Evolutionary conservation across 2,113 vertebrate genomes (phyloP).

Genomic region (Chauna torquata): DNA sequence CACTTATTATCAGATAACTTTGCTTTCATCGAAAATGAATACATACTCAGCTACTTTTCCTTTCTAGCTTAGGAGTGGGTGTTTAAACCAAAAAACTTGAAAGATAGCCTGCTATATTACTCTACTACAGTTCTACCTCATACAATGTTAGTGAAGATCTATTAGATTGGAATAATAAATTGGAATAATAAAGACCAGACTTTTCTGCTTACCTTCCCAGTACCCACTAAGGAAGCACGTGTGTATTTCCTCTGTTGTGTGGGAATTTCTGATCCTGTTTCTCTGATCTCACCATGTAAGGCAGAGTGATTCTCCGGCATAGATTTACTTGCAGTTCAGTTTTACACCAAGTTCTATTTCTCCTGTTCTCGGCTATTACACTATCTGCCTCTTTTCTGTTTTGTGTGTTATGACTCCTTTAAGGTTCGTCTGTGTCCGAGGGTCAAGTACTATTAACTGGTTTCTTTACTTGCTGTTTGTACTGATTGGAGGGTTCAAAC

Average conservation of each 20-base stretch:
- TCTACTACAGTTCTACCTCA: neutral
- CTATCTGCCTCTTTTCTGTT: neutral
- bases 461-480: neutral
- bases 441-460: neutral
- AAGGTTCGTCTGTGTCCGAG: neutral
- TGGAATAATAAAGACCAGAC: neutral
- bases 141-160: neutral
- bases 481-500: neutral
- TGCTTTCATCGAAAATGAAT: conserved; percentile 28
- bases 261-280: neutral
- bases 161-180: neutral
- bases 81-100: neutral
- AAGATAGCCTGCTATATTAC: neutral
- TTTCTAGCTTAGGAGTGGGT: neutral
- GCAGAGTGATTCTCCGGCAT: neutral
- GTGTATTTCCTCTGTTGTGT: no score
- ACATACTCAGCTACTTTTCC: neutral
- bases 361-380: neutral
- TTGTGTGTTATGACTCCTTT: neutral
- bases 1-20: conserved; percentile 62
- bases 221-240: no score
- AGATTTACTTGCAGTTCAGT: neutral
- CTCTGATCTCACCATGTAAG: neutral
- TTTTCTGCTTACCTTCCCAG: no score
- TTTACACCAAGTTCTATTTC: neutral